These are phyloP conservation scores for Vesta saturnalis DNA, from an alignment of 2,888 invertebrate genomes.

Conservation along the genomic window DNA sequence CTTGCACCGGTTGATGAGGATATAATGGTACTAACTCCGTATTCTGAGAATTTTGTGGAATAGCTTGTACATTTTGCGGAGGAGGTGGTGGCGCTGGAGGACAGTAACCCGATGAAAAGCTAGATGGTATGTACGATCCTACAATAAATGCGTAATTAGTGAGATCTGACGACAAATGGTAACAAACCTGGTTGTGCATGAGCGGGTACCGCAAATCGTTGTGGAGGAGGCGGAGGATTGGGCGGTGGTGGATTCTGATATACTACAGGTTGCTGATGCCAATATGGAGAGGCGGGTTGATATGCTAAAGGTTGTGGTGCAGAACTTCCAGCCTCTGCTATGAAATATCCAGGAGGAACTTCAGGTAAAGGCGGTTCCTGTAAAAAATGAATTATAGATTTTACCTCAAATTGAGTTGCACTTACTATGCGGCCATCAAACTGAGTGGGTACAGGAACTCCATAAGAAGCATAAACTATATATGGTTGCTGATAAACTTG, in stretches of 20 bases:
- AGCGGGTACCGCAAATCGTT: conserved; percentile 47
- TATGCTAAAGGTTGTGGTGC: conserved; percentile 42
- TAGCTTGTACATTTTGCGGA: conserved; percentile 23
- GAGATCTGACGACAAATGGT: too few species aligned
- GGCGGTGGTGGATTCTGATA: conserved; percentile 51
- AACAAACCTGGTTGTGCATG: conserved; percentile 45
- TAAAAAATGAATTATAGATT: conserved; percentile 19
- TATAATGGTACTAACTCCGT: conserved; percentile 44
- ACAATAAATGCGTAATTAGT: too few species aligned
- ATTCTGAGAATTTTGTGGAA: conserved; percentile 36
- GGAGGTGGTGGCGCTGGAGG: conserved; percentile 24
- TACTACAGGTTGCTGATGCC: conserved; percentile 55
- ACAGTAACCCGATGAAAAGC: conserved; percentile 37
- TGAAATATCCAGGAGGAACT: conserved; percentile 52
- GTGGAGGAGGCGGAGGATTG: conserved; percentile 33
- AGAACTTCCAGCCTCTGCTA: conserved; percentile 40
- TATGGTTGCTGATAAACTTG: conserved; percentile 55
- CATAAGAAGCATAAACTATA: conserved; percentile 57
- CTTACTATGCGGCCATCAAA: conserved; percentile 58
- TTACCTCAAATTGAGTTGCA: background rate
- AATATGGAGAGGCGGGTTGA: conserved; percentile 47
- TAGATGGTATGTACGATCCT: conserved; percentile 39
- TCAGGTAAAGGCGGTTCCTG: conserved; percentile 54
- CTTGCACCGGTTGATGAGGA: conserved; percentile 41
- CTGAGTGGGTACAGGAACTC: conserved; percentile 53